Base-by-base conservation (phyloP, 2,888 invertebrate species). In the Boloria selene region DNA sequence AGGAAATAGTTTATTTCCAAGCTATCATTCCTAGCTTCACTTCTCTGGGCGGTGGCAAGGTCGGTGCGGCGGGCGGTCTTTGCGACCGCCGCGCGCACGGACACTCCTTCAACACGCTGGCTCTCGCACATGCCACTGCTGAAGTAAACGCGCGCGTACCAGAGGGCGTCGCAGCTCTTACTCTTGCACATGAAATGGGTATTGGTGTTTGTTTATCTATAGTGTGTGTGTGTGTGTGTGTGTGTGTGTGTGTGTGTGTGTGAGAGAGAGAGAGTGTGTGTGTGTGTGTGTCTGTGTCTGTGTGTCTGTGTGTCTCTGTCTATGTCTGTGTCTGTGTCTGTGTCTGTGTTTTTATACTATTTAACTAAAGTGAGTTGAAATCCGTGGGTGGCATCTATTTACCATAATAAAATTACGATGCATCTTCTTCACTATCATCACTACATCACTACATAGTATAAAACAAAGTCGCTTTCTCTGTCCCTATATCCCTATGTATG, bases 81-180 rank as follows among this genome's bases (percentile, higher is more conserved):
- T 93, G 93, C 77, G 93, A 93, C 75, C 75, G 90, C 2, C 84
- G 90, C n/a, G 86, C 86, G 1, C 86, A 83, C 71, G 90, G 90
- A 0, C 79, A 85, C 3, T 88, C 89, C 0, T 89, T 87, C 78
- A 93, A 93, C 74, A 89, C 90, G 22, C 82, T 93, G n/a, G 92
- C 90, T 1, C 77, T 93, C 3, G 88, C 92, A 1, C 92, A 92
- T 75, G 83, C 86, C 0, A 86, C 88, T 0, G 74, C 81, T 0
- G 84, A 84, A 1, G 77, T 79, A 31, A 71, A 65, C 14, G 81
- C 80, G 7, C 78, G 89, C 0, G 85, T 93, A n/a, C 93, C 93
- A 0, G 91, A 93, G 74, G 77, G 90, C 47, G 83, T 92, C n/a
- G 86, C 91, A 0, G 87, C 87, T 0, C 73, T 90, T 0, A 89